These are phyloP conservation scores for Ceramica pisi DNA, from an alignment of 2,888 invertebrate species.

Conservation along the genomic window DNA sequence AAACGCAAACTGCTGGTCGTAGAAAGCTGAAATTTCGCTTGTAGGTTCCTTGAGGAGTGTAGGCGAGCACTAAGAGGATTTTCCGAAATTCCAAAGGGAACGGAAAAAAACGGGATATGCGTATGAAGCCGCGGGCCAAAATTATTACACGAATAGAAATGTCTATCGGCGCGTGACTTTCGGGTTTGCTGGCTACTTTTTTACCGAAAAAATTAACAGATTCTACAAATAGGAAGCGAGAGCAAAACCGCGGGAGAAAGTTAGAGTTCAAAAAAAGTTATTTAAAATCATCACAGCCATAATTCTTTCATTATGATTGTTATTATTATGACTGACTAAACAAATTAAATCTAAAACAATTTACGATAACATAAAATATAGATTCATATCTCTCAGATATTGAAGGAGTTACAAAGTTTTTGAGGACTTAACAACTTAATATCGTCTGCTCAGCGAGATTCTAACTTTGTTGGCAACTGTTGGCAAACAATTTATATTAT, in stretches of 20 bases:
- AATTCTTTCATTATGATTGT: constrained; percentile 5
- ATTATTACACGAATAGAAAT: too few species aligned
- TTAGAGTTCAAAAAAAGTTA: not conserved
- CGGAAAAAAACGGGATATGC: too few species aligned
- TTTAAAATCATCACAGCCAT: not conserved
- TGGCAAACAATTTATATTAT: constrained; percentile 61
- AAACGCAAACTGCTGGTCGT: too few species aligned
- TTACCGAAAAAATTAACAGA: not conserved
- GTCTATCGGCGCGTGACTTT: too few species aligned
- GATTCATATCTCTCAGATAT: constrained; percentile 54
- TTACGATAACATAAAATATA: constrained; percentile 53
- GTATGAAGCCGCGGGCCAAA: too few species aligned
- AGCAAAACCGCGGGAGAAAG: not conserved
- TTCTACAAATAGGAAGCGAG: not conserved
- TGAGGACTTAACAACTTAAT: constrained; percentile 58
- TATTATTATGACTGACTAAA: constrained; percentile 11
- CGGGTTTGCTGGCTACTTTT: too few species aligned
- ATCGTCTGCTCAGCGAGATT: constrained; percentile 52
- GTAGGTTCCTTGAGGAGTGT: too few species aligned
- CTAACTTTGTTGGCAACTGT: constrained; percentile 58
- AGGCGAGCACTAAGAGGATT: too few species aligned
- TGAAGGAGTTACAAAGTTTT: constrained; percentile 59
- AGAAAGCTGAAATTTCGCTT: too few species aligned
- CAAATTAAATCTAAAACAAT: constrained; percentile 48
- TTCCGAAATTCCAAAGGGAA: too few species aligned